A percentile compares a stretch with the other conserved stretches of the same genome.
Evolutionary conservation across 1,140 invertebrate species (phyloP).

Genomic region (Coboldia fuscipes): DNA sequence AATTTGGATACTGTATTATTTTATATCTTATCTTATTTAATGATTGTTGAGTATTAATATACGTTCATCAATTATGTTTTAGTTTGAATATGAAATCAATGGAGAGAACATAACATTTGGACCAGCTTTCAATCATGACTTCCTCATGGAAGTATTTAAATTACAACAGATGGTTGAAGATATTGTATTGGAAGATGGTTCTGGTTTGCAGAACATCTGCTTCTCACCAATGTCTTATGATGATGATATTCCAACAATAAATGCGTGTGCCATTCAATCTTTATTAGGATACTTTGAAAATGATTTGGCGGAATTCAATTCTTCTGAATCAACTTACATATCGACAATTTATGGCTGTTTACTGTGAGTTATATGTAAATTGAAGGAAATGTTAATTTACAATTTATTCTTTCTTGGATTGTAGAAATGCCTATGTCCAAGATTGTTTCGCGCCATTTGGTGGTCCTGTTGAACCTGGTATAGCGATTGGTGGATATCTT

Average conservation of each 20-base stretch:
- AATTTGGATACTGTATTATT: constrained; percentile 12
- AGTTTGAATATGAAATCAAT: constrained; percentile 9
- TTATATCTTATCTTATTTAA: no score
- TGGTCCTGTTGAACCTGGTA: constrained; percentile 61
- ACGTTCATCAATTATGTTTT: no score
- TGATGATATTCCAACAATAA: constrained; percentile 28
- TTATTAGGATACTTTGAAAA: constrained; percentile 62
- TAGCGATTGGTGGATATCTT: constrained; percentile 62
- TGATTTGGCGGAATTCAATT: constrained; percentile 25
- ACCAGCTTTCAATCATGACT: constrained; percentile 42
- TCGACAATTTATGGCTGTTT: no score
- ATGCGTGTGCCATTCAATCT: constrained; percentile 60
- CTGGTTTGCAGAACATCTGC: constrained; percentile 53
- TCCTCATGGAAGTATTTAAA: constrained; percentile 39
- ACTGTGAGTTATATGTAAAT: no score
- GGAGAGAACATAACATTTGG: constrained; percentile 26
- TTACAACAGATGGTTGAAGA: constrained; percentile 36
- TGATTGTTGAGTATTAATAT: no score
- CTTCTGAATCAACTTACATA: background rate
- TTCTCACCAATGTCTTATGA: constrained; percentile 53
- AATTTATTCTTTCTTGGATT: no score
- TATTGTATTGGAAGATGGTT: constrained; percentile 21
- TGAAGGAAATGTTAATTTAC: no score
- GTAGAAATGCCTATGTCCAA: constrained; percentile 27
- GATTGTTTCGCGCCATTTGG: constrained; percentile 61